Base-by-base conservation (phyloP, 2,113 vertebrate species). In the Semnornis frantzii region DNA sequence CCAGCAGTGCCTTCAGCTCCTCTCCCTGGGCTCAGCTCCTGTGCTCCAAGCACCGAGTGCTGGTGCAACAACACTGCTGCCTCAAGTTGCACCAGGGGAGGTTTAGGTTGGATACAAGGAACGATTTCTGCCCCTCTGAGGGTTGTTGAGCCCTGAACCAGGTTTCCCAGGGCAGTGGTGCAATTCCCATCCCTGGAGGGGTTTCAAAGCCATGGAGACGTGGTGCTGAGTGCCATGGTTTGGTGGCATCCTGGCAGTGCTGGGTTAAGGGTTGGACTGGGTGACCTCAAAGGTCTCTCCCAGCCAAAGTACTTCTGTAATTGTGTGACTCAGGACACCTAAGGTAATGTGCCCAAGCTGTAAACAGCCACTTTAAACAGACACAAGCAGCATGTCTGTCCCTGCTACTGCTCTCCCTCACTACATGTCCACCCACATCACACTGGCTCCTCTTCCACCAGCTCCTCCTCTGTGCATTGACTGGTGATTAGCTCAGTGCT, bases 41-140 rank as follows among this genome's bases (percentile, higher is more conserved):
- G 1, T 2, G 2, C 59, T 62, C 3, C 0, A 66, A 7, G 44
- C 57, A 23, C 19, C 0, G 1, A 24, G 82, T 0, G 0, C 21
- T 0, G 2, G 68, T 89, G 52, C 62, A 48, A 54, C 58, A 10
- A 82, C 14, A 31, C 28, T 50, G 20, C n/a, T 7, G 8, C 33
- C 34, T 63, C 60, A 37, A 10, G 24, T 63, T 63, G 33, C 34
- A 24, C 60, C 60, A 63, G 24, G 34, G 24, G 34, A 63, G 33
- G 60, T 63, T 37, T 25, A 37, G 24, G 60, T 63, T 37, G 24
- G 60, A 37, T 9, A 24, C 27, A 15, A 63, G 60, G 62, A 64
- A 28, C 24, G 28, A 64, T 39, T 39, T 64, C 10, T 39, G 39
- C 25, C 37, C 33, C 37, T 27, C 4, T 15, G 27, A 39, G 34